A percentile compares a stretch with the other conserved stretches of the same genome.
Evolutionary conservation across 2,113 vertebrate species (phyloP).

Genomic region (Aegithalos caudatus): DNA sequence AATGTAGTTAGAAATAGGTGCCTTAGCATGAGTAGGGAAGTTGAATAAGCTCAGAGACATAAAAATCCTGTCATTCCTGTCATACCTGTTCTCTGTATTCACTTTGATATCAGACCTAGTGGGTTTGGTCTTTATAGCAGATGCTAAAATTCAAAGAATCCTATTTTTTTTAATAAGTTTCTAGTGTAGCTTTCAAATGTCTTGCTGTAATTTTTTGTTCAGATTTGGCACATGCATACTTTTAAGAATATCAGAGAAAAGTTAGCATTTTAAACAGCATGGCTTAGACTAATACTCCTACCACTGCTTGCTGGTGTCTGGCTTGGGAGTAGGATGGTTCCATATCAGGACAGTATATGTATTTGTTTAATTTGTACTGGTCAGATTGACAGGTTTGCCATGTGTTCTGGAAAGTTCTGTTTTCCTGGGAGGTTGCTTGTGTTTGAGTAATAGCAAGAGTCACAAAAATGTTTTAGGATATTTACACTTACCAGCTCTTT

Average conservation of each 20-base stretch:
- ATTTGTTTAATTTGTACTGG: background rate
- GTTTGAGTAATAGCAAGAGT: background rate
- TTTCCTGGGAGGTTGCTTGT: background rate
- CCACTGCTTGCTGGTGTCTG: background rate
- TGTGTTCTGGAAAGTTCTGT: background rate
- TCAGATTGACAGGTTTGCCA: background rate
- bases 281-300: background rate
- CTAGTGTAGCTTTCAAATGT: background rate
- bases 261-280: background rate
- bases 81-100: background rate
- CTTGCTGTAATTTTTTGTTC: background rate
- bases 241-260: background rate
- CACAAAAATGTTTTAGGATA: background rate
- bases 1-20: background rate
- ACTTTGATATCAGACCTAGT: background rate
- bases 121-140: background rate
- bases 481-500: background rate
- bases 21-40: background rate
- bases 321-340: background rate
- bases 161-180: background rate
- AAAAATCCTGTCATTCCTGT: conserved; percentile 2
- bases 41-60: background rate
- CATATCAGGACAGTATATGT: background rate
- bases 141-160: background rate
- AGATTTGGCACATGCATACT: background rate